Evolutionary conservation across 2,797 vertebrate species (phyloP), one percentile per base, ranked within the genome.

Genomic region (Gadopsis bispinosus): DNA sequence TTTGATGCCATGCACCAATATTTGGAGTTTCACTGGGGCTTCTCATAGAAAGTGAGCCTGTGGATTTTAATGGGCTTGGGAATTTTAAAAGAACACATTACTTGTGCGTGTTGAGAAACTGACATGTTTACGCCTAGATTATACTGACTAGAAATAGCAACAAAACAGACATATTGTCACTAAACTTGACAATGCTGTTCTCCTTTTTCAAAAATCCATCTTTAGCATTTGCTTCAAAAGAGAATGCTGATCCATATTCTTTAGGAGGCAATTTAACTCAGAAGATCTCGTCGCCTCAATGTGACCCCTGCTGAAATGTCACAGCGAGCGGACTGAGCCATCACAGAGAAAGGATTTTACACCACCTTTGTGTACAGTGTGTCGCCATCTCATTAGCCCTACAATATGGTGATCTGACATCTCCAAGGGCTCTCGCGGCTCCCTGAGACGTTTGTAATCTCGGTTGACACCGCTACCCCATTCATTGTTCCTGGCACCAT

Each of bases 321-420:
- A 85, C 66, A 5, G 73, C 31, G 41, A 82, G 78, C 73, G 10
- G 65, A 59, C 74, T 65, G 29, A 69, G 80, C 83, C 86, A 74
- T 89, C 83, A 62, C 87, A 76, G 51, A 65, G 81, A 85, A 66
- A 80, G 73, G 73, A 33, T 75, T 85, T 86, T 88, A 89, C 86
- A 83, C 81, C 88, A 91, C 91, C 85, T 93, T 89, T 90, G 88
- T 90, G 80, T 93, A 91, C 80, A 83, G 75, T 86, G 80, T 87
- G 85, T 81, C 56, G 33, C 88, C 80, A 73, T 91, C 88, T 93
- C 89, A 93, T 93, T 92, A 92, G 86, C 85, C 81, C 83, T 73
- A 87, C 87, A 91, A 91, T 92, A 89, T 81, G 84, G 88, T 88
- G 89, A 92, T 91, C 84, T 88, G 88, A 91, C 87, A 81, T 88